These are phyloP conservation scores for Nycticorax nycticorax DNA, from an alignment of 2,113 vertebrate genomes.

Conservation along the genomic window DNA sequence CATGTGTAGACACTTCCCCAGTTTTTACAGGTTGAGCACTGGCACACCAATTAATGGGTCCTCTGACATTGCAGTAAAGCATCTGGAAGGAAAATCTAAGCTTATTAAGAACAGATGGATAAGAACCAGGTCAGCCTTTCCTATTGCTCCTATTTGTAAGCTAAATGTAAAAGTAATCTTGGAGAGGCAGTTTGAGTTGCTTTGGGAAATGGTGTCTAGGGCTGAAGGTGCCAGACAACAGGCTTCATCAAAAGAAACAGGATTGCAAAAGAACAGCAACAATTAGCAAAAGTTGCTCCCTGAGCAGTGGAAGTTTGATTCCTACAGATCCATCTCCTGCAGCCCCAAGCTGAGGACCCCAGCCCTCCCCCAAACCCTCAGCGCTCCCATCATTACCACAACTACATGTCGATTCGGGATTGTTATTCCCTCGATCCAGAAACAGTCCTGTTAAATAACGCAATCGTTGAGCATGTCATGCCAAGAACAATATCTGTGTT, in stretches of 20 bases:
- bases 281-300: neutral
- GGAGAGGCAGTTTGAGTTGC: neutral
- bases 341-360: neutral
- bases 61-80: neutral
- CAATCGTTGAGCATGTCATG: neutral
- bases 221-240: neutral
- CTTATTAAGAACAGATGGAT: conserved; percentile 45
- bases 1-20: neutral
- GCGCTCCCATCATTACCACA: neutral
- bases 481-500: conserved; percentile 36
- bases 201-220: neutral
- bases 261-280: neutral
- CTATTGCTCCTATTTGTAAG: neutral
- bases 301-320: neutral
- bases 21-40: neutral
- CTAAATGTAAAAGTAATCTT: neutral
- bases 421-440: neutral
- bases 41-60: neutral
- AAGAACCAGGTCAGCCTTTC: neutral
- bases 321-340: neutral
- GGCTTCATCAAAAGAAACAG: neutral
- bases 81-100: conserved; percentile 11
- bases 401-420: neutral
- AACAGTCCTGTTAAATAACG: neutral
- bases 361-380: neutral